These are phyloP conservation scores for Gulo gulo DNA, from an alignment of 2,113 vertebrate genomes.

Conservation along the genomic window DNA sequence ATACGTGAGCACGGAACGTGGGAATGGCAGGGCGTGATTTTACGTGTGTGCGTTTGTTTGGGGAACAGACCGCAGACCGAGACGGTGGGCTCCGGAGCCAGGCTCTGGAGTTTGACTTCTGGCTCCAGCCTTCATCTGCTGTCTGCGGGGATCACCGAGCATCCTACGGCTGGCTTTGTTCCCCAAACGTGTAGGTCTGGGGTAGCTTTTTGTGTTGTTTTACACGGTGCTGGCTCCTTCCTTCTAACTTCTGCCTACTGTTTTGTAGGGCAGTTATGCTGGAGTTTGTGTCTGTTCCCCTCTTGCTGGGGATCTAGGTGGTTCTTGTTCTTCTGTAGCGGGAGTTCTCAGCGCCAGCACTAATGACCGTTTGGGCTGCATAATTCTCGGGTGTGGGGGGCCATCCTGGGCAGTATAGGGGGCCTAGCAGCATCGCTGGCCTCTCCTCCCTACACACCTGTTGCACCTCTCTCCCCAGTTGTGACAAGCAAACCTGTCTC, in stretches of 20 bases:
- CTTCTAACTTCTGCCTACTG: not conserved
- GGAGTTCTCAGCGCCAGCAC: not conserved
- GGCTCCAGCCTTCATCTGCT: not conserved
- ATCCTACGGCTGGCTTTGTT: not conserved
- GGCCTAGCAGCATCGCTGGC: not conserved
- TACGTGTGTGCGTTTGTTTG: not conserved
- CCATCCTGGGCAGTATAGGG: too few species aligned
- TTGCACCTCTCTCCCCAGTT: not conserved
- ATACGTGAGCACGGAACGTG: not conserved
- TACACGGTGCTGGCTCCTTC: accelerated
- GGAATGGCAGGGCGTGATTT: not conserved
- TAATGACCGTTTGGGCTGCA: not conserved
- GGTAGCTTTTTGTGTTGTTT: not conserved
- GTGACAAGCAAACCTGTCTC: not conserved
- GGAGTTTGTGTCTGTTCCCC: not conserved
- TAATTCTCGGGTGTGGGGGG: not conserved
- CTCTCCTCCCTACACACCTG: not conserved
- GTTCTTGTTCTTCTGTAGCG: not conserved
- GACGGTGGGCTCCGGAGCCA: not conserved
- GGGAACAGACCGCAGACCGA: not conserved
- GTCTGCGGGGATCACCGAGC: not conserved
- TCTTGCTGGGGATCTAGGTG: not conserved
- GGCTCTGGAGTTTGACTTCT: not conserved
- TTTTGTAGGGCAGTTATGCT: not conserved
- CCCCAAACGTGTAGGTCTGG: not conserved